These are phyloP conservation scores for Andrena bicolor DNA, from an alignment of 2,888 invertebrate species.

Conservation along the genomic window DNA sequence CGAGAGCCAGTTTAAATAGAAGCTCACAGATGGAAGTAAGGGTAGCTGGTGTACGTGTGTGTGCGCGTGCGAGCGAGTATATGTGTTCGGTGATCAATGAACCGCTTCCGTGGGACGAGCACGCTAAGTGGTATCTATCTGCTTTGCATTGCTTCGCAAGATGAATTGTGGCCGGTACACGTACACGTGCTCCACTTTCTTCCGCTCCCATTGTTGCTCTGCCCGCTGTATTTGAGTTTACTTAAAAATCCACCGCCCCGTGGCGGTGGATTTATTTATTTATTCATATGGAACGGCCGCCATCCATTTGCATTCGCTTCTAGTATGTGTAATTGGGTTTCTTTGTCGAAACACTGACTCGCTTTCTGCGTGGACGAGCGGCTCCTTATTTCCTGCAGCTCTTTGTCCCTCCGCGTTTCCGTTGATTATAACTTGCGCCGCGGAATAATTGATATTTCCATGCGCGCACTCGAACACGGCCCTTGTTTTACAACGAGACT, in stretches of 20 bases:
- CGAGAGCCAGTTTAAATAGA: constrained; percentile 37
- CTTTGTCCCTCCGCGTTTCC: constrained; percentile 8
- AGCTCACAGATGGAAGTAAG: constrained; percentile 21
- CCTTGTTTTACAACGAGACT: too few species aligned
- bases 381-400: constrained; percentile 15
- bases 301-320: constrained; percentile 6
- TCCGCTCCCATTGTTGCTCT: constrained; percentile 47
- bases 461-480: neutral
- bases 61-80: neutral
- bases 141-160: constrained; percentile 54
- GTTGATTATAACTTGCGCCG: neutral
- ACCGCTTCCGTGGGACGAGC: constrained; percentile 64
- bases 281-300: constrained; percentile 4
- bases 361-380: constrained; percentile 1
- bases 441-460: neutral
- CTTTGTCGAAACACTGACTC: neutral
- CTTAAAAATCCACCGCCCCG: constrained; percentile 17
- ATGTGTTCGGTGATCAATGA: constrained; percentile 55
- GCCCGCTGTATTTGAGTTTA: constrained; percentile 33
- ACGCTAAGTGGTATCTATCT: constrained; percentile 60
- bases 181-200: constrained; percentile 52
- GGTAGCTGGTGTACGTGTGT: constrained; percentile 4
- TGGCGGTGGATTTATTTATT: constrained; percentile 21
- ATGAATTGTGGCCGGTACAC: constrained; percentile 49
- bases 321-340: neutral